Evolutionary conservation across 2,113 vertebrate genomes (phyloP).

Genomic region (Hippocampus abdominalis): DNA sequence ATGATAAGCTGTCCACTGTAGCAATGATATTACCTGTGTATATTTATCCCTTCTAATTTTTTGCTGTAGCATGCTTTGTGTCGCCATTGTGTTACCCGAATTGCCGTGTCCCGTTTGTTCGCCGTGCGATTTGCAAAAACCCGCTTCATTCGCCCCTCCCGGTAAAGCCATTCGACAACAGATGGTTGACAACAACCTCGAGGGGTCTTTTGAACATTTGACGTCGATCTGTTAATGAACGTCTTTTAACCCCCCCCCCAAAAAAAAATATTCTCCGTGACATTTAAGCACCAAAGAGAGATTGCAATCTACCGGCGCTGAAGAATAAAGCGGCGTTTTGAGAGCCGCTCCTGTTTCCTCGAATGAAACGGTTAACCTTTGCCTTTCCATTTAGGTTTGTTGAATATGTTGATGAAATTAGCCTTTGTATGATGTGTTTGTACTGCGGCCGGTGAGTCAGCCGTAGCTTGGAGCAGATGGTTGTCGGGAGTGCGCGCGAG

Average conservation of each 20-base stretch:
- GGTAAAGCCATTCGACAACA: neutral
- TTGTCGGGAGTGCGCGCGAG: conserved; percentile 52
- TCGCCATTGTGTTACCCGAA: too few relatives aligned
- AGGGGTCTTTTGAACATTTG: neutral
- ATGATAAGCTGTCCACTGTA: too few relatives aligned
- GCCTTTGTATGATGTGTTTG: conserved; percentile 60
- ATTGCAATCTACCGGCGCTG: conserved; percentile 47
- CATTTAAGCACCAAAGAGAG: conserved; percentile 59
- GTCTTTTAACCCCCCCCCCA: conserved; percentile 11
- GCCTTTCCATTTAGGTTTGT: conserved; percentile 27
- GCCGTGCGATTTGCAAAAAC: neutral
- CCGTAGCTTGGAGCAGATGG: conserved; percentile 69
- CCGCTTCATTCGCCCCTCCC: neutral
- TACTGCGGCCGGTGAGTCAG: conserved; percentile 51
- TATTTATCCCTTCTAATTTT: too few relatives aligned
- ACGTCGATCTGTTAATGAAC: conserved; percentile 18
- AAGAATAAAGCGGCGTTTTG: conserved; percentile 16
- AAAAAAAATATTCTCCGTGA: conserved; percentile 42
- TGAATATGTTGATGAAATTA: conserved; percentile 84
- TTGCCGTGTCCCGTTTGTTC: neutral
- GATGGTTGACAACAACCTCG: neutral
- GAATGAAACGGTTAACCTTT: conserved; percentile 60
- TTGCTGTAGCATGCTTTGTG: too few relatives aligned
- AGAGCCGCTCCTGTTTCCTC: conserved; percentile 45
- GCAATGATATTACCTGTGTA: too few relatives aligned